phyloP scores from a whole-genome alignment of 2,113 vertebrate genomes.

The Antechinus flavipes region DNA sequence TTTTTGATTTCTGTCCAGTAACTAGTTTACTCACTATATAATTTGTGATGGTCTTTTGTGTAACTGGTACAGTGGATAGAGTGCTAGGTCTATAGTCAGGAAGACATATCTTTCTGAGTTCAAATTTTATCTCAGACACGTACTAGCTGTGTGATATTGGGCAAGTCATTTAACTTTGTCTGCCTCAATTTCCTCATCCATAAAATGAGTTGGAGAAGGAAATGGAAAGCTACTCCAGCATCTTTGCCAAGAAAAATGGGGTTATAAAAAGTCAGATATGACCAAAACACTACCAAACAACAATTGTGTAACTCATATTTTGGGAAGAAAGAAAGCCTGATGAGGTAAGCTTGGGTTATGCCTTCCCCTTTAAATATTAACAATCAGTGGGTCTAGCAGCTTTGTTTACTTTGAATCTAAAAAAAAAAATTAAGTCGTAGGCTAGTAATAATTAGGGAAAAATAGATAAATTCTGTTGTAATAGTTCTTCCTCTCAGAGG shows the following conservation, averaged over 20 bases:
- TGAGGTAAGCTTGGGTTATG: background rate
- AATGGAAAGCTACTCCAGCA: background rate
- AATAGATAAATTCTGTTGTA: background rate
- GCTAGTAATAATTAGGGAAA: background rate
- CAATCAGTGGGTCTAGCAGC: background rate
- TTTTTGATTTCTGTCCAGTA: background rate
- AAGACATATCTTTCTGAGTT: background rate
- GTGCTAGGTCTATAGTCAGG: background rate
- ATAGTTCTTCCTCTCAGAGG: background rate
- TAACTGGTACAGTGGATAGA: background rate
- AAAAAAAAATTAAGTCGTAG: background rate
- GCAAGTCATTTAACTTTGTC: too few species aligned
- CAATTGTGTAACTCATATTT: background rate
- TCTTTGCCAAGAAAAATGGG: background rate
- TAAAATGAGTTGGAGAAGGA: background rate
- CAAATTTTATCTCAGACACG: background rate
- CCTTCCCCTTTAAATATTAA: background rate
- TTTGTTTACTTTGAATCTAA: background rate
- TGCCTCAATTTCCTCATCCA: background rate
- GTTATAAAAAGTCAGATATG: background rate
- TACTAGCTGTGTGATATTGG: background rate
- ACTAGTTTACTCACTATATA: background rate
- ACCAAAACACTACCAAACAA: background rate
- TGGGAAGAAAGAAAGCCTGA: background rate
- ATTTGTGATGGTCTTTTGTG: background rate